Evolutionary conservation across 2,797 vertebrate genomes (phyloP).

Genomic region (Ciconia nigra): DNA sequence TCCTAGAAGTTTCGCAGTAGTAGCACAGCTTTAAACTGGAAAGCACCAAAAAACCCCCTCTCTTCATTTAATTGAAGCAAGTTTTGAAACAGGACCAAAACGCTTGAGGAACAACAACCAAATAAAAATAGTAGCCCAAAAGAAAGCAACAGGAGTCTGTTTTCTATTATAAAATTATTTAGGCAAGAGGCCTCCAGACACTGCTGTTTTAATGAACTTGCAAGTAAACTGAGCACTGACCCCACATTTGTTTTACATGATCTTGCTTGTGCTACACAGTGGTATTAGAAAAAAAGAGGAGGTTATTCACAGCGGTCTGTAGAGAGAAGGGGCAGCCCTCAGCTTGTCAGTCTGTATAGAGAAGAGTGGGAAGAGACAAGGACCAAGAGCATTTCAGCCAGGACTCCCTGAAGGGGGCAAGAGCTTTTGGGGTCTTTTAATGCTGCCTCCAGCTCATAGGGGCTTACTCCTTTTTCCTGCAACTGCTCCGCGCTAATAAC

Average conservation of each 20-base stretch:
- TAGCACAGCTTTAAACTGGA: slow-evolving; percentile 43
- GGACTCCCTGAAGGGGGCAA: not conserved
- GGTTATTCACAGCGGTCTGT: not conserved
- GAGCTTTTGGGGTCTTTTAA: not conserved
- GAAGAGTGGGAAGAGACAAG: not conserved
- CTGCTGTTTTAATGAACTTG: slow-evolving; percentile 1
- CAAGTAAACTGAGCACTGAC: not conserved
- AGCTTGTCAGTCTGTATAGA: not conserved
- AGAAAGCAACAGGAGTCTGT: slow-evolving; percentile 63
- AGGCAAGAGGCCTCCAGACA: slow-evolving; percentile 45
- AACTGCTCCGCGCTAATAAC: not conserved
- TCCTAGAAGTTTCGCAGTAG: slow-evolving; percentile 6
- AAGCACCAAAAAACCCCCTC: not conserved
- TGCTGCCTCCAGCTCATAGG: not conserved
- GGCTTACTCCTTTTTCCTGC: not conserved
- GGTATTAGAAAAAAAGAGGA: not conserved
- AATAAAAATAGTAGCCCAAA: slow-evolving; percentile 73
- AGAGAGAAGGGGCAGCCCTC: not conserved
- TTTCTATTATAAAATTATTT: slow-evolving; percentile 61
- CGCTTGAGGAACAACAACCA: slow-evolving; percentile 61
- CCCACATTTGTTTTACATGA: not conserved
- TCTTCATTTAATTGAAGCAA: slow-evolving; percentile 47
- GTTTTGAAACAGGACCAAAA: slow-evolving; percentile 68
- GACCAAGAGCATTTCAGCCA: not conserved
- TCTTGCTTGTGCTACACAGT: not conserved